A percentile compares a stretch with the other conserved stretches of the same genome.
These are phyloP conservation scores for Caradrina kadenii DNA, from an alignment of 2,888 invertebrate genomes.

Conservation along the genomic window DNA sequence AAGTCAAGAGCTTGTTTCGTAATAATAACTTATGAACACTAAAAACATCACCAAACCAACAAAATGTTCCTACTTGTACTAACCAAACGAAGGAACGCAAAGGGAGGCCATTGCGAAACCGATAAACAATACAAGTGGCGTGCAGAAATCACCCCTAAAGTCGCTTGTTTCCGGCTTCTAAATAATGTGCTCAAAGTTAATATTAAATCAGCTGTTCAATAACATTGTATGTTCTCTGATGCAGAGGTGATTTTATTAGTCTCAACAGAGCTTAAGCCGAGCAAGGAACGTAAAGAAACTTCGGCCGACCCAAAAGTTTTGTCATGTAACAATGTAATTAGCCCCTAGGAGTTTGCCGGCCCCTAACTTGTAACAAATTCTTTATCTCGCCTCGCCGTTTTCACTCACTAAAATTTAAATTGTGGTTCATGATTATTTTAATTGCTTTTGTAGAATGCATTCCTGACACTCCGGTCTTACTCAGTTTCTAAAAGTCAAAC, in stretches of 20 bases:
- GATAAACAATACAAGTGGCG: slow-evolving; percentile 57
- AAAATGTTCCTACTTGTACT: slow-evolving; percentile 51
- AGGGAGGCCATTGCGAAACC: slow-evolving; percentile 51
- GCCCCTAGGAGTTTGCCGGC: slow-evolving; percentile 81
- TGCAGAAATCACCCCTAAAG: slow-evolving; percentile 51
- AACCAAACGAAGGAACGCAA: slow-evolving; percentile 43
- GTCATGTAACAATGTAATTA: slow-evolving; percentile 89
- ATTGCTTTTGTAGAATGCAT: slow-evolving; percentile 52
- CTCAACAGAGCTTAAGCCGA: slow-evolving; percentile 78
- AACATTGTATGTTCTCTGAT: slow-evolving; percentile 78
- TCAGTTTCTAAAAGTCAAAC: not conserved
- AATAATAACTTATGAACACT: slow-evolving; percentile 55
- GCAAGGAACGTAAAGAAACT: slow-evolving; percentile 86
- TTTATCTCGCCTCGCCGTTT: slow-evolving; percentile 84
- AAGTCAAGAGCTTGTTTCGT: slow-evolving; percentile 38
- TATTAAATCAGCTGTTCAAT: slow-evolving; percentile 72
- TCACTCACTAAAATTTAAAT: slow-evolving; percentile 82
- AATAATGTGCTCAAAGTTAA: slow-evolving; percentile 64
- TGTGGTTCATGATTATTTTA: slow-evolving; percentile 65
- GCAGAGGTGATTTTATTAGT: slow-evolving; percentile 83
- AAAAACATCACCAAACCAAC: slow-evolving; percentile 46
- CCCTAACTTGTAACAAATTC: slow-evolving; percentile 84
- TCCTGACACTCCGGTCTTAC: slow-evolving; percentile 2
- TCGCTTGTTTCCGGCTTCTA: slow-evolving; percentile 50
- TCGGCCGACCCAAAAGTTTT: slow-evolving; percentile 86